Percentiles rank a stretch among this genome's conserved stretches.
Conservation (phyloP, 2,113 vertebrate species). For the Xenopus borealis region DNA sequence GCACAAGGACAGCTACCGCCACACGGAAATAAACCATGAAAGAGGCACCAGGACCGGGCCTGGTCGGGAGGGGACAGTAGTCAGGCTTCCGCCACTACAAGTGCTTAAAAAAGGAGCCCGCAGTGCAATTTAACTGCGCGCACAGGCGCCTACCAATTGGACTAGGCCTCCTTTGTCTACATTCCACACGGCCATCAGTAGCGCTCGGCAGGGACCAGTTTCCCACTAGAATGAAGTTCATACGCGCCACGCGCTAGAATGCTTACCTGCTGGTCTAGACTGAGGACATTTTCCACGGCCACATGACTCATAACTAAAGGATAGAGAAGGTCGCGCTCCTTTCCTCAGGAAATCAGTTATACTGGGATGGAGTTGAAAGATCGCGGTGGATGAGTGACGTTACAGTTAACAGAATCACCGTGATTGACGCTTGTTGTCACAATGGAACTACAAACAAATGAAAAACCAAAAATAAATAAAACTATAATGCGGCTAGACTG, state of each 20-base stretch:
- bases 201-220: not conserved
- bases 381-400: conserved; percentile 18
- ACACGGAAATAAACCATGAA: not conserved
- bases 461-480: not conserved
- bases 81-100: not conserved
- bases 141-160: not conserved
- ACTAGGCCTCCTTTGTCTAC: conserved; percentile 41
- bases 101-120: no score
- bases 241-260: not conserved
- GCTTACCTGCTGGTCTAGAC: conserved; percentile 98
- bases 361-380: not conserved
- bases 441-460: not conserved
- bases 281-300: conserved; percentile 93
- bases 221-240: not conserved
- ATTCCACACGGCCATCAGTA: not conserved
- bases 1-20: no score
- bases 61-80: not conserved
- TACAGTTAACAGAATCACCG: conserved; percentile 43
- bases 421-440: not conserved
- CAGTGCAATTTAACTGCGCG: conserved; percentile 17
- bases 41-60: not conserved
- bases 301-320: conserved; percentile 99
- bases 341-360: conserved; percentile 49
- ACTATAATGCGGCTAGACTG: not conserved
- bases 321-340: conserved; percentile 72